These are phyloP conservation scores for Diachrysia chrysitis DNA, from an alignment of 2,888 invertebrate genomes.

Conservation along the genomic window DNA sequence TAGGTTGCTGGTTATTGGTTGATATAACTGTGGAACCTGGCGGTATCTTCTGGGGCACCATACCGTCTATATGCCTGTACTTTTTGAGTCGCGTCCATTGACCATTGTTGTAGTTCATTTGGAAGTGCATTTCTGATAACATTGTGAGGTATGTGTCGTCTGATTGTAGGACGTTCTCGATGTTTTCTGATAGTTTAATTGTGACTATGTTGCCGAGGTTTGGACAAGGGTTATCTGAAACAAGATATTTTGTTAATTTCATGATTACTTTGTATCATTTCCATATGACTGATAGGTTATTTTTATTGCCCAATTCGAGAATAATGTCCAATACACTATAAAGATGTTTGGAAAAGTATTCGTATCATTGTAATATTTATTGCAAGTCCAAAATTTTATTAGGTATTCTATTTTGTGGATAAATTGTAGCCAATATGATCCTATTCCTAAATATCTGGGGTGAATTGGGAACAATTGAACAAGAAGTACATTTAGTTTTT, in stretches of 20 bases:
- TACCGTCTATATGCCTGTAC: conserved; percentile 92
- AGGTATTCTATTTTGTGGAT: too few species aligned
- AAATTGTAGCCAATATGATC: too few species aligned
- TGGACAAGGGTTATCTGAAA: conserved; percentile 98
- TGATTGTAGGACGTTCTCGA: conserved; percentile 95
- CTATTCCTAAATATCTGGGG: neutral
- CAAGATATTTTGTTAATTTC: conserved; percentile 29
- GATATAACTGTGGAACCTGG: conserved; percentile 83
- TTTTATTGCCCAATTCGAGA: too few species aligned
- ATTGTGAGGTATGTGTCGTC: conserved; percentile 94
- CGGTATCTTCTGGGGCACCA: conserved; percentile 84
- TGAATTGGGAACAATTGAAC: too few species aligned
- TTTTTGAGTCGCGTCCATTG: conserved; percentile 98
- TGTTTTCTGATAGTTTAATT: conserved; percentile 97
- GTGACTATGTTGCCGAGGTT: conserved; percentile 98
- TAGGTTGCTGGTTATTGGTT: conserved; percentile 80
- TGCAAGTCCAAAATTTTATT: too few species aligned
- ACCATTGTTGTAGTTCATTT: conserved; percentile 99
- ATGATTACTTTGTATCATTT: too few species aligned
- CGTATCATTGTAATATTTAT: too few species aligned
- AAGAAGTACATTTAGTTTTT: neutral
- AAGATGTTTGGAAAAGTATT: too few species aligned
- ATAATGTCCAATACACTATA: too few species aligned
- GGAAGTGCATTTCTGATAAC: conserved; percentile 98
- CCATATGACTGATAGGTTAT: too few species aligned